Percentiles rank a stretch among this genome's conserved stretches.
Evolutionary conservation across 2,113 vertebrate species (phyloP).

Genomic region (Clarias magur): DNA sequence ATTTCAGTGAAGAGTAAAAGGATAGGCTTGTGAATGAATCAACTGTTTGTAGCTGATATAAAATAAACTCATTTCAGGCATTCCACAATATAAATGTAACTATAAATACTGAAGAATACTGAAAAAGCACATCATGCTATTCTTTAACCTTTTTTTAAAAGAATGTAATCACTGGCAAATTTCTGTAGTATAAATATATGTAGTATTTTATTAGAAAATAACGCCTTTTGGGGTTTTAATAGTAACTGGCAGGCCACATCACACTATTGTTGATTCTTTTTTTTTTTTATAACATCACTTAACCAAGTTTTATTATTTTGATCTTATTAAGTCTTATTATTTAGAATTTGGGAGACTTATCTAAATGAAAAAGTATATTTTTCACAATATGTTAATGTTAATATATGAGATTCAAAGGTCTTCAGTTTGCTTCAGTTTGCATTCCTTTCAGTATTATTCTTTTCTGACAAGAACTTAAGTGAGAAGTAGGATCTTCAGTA

Average conservation of each 20-base stretch:
- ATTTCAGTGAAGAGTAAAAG: not conserved
- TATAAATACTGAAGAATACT: not conserved
- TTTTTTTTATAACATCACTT: no score
- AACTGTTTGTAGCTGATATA: not conserved
- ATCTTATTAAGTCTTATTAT: not conserved
- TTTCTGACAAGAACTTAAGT: not conserved
- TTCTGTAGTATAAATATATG: not conserved
- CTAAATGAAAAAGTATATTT: not conserved
- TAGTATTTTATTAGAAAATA: not conserved
- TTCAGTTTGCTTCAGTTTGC: not conserved
- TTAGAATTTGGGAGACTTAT: not conserved
- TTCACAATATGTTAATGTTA: not conserved
- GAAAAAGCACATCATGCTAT: not conserved
- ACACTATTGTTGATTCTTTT: not conserved
- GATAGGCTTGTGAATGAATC: not conserved
- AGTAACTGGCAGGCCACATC: not conserved
- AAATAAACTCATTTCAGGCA: not conserved
- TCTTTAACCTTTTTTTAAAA: not conserved
- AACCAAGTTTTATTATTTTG: no score
- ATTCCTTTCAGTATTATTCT: no score
- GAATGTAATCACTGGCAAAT: not conserved
- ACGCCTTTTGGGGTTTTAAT: not conserved
- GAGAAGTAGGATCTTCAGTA: not conserved
- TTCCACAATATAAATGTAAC: not conserved
- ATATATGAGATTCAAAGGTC: not conserved